phyloP scores from a whole-genome alignment of 1,140 invertebrate species.

The Temnothorax nylanderi region DNA sequence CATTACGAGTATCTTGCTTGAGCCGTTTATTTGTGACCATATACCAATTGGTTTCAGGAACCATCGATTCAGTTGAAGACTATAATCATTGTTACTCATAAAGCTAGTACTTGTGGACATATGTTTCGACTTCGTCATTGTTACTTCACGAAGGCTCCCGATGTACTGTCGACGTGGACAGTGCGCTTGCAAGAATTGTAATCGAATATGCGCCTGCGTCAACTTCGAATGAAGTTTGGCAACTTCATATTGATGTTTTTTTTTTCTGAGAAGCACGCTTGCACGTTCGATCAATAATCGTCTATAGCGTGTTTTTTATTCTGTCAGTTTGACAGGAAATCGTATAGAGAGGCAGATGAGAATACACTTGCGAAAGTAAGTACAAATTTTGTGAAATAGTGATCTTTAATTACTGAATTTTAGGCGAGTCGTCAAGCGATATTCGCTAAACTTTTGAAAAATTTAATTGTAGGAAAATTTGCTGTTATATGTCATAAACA shows the following conservation, averaged over 20 bases:
- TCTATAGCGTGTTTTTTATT: neutral
- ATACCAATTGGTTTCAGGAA: slow-evolving; percentile 56
- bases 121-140: neutral
- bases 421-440: neutral
- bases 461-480: neutral
- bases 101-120: neutral
- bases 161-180: neutral
- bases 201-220: neutral
- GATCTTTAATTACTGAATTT: neutral
- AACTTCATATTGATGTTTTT: neutral
- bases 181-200: neutral
- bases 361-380: neutral
- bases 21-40: slow-evolving; percentile 24
- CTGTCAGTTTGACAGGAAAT: neutral
- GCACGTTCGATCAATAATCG: slow-evolving; percentile 13
- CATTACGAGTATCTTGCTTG: neutral
- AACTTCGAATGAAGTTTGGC: neutral
- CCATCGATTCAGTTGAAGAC: slow-evolving; percentile 54
- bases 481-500: neutral
- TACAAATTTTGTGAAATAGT: neutral
- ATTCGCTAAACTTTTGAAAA: neutral
- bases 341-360: neutral
- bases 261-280: neutral
- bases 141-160: neutral
- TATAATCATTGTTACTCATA: neutral